A percentile compares a stretch with the other conserved stretches of the same genome.
These are phyloP conservation scores for Drosophila imparisetae DNA, from an alignment of 2,888 invertebrate species.

Conservation along the genomic window DNA sequence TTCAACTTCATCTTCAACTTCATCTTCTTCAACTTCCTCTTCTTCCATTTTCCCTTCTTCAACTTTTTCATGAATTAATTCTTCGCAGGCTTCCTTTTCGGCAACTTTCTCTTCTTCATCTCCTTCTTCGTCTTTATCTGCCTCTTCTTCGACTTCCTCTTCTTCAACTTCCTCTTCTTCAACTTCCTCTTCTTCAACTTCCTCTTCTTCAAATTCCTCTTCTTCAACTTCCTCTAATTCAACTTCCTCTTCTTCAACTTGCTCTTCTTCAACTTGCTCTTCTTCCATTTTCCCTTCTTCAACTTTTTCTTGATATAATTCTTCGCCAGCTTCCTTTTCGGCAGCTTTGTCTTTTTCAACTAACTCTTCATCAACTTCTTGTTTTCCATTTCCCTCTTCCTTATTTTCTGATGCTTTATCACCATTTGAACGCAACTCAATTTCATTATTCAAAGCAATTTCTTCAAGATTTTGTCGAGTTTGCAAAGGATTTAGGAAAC, in stretches of 20 bases:
- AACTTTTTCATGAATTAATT: not conserved
- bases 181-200: not conserved
- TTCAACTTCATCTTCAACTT: not conserved
- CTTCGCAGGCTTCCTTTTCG: no score
- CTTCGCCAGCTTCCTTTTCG: not conserved
- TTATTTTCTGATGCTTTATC: not conserved
- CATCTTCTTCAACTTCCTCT: not conserved
- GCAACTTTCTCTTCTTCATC: no score
- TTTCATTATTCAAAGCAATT: not conserved
- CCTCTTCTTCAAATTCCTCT: not conserved
- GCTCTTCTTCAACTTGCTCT: not conserved
- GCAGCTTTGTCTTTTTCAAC: not conserved
- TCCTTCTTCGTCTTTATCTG: no score
- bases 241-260: not conserved
- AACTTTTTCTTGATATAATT: not conserved
- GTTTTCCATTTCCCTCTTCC: not conserved
- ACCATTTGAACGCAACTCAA: not conserved
- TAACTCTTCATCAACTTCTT: not conserved
- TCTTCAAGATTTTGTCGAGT: not conserved
- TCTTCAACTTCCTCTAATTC: no score
- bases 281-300: not conserved
- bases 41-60: not conserved
- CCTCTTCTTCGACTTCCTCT: not conserved
- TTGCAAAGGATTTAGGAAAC: conserved; percentile 25
- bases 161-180: no score